Evolutionary conservation across 2,113 vertebrate species (phyloP).

Genomic region (Gnathonemus longibarbis): DNA sequence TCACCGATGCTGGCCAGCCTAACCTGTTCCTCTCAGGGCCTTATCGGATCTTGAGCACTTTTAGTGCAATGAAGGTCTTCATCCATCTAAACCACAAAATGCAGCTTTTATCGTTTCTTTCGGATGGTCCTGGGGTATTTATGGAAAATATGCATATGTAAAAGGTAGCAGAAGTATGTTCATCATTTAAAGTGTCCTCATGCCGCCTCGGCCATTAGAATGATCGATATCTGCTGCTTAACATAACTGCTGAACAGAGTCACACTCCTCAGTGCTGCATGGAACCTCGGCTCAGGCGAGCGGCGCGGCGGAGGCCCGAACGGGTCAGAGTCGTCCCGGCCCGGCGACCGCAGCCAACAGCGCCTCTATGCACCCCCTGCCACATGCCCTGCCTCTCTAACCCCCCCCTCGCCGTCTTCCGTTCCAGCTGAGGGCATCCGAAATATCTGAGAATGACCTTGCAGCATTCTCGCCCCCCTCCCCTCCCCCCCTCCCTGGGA

Average conservation of each 20-base stretch:
- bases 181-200: background rate
- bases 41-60: background rate
- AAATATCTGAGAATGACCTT: too few relatives aligned
- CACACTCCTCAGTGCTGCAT: background rate
- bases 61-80: background rate
- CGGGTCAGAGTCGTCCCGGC: background rate
- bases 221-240: conserved; percentile 4
- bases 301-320: background rate
- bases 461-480: conserved; percentile 33
- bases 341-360: background rate
- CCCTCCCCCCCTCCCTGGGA: conserved; percentile 37
- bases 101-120: background rate
- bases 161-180: background rate
- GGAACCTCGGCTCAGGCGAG: background rate
- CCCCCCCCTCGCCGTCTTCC: too few relatives aligned
- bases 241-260: background rate
- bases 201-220: background rate
- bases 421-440: too few relatives aligned
- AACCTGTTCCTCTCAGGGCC: background rate
- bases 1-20: background rate
- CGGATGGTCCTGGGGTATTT: background rate
- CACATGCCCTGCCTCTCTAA: background rate
- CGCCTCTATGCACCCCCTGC: background rate
- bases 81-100: background rate
- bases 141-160: background rate